Base-by-base conservation (phyloP, 2,797 vertebrate species). In the Alcedo atthis region DNA sequence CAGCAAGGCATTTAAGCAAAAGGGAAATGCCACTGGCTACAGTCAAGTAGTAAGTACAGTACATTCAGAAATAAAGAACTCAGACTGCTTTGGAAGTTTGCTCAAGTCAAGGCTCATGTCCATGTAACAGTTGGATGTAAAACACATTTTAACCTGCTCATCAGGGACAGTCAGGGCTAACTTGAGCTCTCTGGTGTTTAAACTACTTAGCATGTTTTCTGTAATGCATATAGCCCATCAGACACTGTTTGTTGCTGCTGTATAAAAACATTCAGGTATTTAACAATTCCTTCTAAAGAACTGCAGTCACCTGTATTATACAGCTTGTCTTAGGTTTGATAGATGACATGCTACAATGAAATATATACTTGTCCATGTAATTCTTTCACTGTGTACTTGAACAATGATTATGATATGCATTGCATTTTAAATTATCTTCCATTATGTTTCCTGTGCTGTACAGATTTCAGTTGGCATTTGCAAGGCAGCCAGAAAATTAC, bases 401-500 rank as follows among this genome's bases (percentile, higher is more conserved):
- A 59, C 83, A 89, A 71, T 85, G 92, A 95, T 94, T 94, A 95
- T 77, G 68, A 91, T 78, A 79, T 63, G 57, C 55, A 81, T 74
- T 73, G 79, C 85, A 90, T 85, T 94, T 94, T 86, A 77, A 89
- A 94, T 96, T 90, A 81, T 51, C 71, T 89, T 61, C 88, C 75
- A 91, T 94, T 97, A 92, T 89, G 66, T 90, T 84, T 92, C 87
- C 43, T 85, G 85, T 64, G 69, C 79, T 81, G 53, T 51, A 87
- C 81, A 70, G 87, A 89, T 93, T 93, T 92, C 76, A 86, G 43
- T 3, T 85, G 94, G 91, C 75, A 15, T 86, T 97, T 88, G 59
- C 59, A 51, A 91, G 48, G 74, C 92, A 96, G 87, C 32, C 92
- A 90, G 94, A 92, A 96, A 96, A 97, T 95, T 96, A 93, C 82